Percentiles rank a stretch among this genome's conserved stretches.
phyloP scores from a whole-genome alignment of 30 jellyfish, hydroid and myxozoan species.

The Chironex yamaguchii region DNA sequence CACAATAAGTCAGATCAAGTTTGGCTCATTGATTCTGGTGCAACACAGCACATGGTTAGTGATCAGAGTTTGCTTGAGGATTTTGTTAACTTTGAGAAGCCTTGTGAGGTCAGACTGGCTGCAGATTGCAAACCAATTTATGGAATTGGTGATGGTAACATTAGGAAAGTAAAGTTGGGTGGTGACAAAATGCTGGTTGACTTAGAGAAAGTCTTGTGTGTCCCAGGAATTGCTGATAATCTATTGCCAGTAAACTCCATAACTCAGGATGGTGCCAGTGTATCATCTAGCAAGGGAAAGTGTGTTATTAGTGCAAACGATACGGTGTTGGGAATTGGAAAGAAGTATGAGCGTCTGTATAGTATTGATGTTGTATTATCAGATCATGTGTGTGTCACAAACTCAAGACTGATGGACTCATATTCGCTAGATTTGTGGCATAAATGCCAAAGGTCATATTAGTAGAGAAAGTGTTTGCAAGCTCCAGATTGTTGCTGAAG shows the following conservation, averaged over 20 bases:
- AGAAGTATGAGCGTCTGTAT: conserved; percentile 23
- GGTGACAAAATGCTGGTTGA: conserved; percentile 30
- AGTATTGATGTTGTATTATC: conserved; percentile 25
- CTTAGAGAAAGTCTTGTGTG: neutral
- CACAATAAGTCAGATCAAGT: neutral
- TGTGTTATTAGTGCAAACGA: conserved; percentile 17
- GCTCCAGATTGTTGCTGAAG: conserved; percentile 47
- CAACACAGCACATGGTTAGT: neutral
- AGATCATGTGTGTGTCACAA: conserved; percentile 23
- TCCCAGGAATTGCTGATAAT: neutral
- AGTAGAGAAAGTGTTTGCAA: conserved; percentile 4
- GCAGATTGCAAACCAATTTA: neutral
- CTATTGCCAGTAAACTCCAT: neutral
- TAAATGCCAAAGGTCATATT: conserved; percentile 21
- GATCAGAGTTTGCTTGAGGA: neutral
- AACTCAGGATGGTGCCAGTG: neutral
- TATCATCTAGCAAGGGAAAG: neutral
- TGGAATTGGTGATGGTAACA: conserved; percentile 22
- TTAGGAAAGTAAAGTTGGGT: conserved; percentile 10
- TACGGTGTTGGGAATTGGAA: conserved; percentile 31
- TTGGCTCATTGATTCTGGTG: neutral
- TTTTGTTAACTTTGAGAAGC: conserved; percentile 1
- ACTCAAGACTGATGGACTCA: conserved; percentile 9
- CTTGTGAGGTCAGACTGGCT: conserved; percentile 31
- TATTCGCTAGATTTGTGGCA: conserved; percentile 20